These are phyloP conservation scores for Clinocottus analis DNA, from an alignment of 2,113 vertebrate genomes.

Conservation along the genomic window DNA sequence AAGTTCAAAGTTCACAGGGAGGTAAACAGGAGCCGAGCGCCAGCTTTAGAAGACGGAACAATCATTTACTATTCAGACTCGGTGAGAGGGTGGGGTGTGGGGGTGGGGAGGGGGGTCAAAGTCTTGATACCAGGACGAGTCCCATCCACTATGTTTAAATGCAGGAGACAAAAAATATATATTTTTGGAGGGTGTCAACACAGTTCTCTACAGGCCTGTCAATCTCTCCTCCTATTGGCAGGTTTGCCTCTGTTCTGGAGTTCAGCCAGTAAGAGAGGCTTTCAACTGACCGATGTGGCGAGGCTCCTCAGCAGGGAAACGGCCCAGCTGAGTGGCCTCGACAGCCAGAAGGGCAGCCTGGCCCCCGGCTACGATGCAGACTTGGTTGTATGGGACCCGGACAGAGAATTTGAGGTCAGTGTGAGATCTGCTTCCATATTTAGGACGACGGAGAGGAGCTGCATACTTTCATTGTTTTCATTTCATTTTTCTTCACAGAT, in stretches of 20 bases:
- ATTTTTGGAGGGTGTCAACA: not conserved
- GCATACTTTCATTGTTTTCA: not conserved
- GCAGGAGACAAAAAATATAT: not conserved
- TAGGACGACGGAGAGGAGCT: not conserved
- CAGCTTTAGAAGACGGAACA: conserved; percentile 56
- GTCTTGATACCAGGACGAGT: conserved; percentile 29
- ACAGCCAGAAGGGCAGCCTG: conserved; percentile 79
- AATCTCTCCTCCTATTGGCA: conserved; percentile 33
- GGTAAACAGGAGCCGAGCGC: conserved; percentile 49
- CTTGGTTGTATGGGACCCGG: conserved; percentile 87
- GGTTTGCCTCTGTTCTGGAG: conserved; percentile 87
- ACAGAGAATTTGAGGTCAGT: conserved; percentile 82
- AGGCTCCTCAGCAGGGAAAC: conserved; percentile 82
- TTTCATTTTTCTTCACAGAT: conserved; percentile 72
- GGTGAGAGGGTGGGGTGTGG: too few species aligned
- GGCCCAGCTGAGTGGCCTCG: conserved; percentile 82
- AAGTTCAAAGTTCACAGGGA: conserved; percentile 58
- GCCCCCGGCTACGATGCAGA: conserved; percentile 83
- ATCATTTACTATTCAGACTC: conserved; percentile 65
- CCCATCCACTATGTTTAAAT: not conserved
- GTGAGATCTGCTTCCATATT: not conserved
- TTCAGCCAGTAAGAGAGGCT: conserved; percentile 80
- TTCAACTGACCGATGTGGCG: conserved; percentile 79
- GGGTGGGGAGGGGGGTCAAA: conserved; percentile 59
- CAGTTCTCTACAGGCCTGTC: not conserved